Conservation (phyloP, 2,888 invertebrate genomes). For the Spilarctia lutea region DNA sequence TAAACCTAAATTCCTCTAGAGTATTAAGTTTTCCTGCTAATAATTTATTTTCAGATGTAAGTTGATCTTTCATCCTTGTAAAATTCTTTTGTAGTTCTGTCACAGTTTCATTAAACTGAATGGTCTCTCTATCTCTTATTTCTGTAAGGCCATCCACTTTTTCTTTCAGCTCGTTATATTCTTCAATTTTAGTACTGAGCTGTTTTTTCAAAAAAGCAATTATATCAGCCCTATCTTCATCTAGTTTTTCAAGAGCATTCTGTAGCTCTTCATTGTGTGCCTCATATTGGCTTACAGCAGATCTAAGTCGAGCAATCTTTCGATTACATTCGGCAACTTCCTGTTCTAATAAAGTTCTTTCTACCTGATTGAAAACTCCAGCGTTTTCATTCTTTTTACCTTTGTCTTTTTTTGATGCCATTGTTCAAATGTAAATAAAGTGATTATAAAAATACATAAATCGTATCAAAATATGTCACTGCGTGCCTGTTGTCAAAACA, state of each 20-base stretch:
- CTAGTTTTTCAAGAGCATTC: constrained; percentile 88
- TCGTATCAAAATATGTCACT: not conserved
- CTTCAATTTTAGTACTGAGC: constrained; percentile 89
- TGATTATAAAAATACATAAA: constrained; percentile 3
- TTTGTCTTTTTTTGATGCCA: constrained; percentile 14
- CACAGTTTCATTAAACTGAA: constrained; percentile 88
- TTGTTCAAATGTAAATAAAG: not conserved
- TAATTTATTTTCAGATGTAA: constrained; percentile 95
- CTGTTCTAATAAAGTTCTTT: constrained; percentile 92
- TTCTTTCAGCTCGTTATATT: constrained; percentile 89
- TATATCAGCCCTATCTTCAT: constrained; percentile 94
- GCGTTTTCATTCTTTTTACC: not conserved
- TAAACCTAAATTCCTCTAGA: constrained; percentile 95
- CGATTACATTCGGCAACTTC: constrained; percentile 93
- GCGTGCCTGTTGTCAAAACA: not conserved
- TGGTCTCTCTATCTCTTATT: constrained; percentile 88
- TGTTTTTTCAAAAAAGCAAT: constrained; percentile 93
- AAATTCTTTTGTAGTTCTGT: constrained; percentile 90
- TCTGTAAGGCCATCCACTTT: constrained; percentile 91
- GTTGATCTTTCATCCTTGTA: constrained; percentile 92
- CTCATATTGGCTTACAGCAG: constrained; percentile 89
- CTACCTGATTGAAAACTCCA: constrained; percentile 88
- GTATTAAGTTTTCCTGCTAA: constrained; percentile 95
- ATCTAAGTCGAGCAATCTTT: constrained; percentile 90
- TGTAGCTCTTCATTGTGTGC: constrained; percentile 89